A percentile compares a stretch with the other conserved stretches of the same genome.
phyloP scores from a whole-genome alignment of 2,113 vertebrate genomes.

The Asarcornis scutulata region DNA sequence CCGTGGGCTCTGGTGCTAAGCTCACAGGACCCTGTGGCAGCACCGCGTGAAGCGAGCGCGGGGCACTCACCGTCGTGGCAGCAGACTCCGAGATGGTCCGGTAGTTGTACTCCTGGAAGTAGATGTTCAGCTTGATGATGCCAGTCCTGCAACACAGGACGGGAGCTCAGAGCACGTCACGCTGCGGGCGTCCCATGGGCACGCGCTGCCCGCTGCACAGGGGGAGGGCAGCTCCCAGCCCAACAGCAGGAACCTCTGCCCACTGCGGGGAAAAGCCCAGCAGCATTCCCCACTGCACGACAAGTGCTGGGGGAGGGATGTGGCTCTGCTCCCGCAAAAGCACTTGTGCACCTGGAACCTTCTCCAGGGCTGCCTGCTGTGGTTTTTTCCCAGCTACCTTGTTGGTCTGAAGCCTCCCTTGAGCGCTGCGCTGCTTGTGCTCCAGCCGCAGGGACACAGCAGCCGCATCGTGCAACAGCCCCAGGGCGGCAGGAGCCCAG shows the following conservation, averaged over 20 bases:
- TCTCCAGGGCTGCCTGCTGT: background rate
- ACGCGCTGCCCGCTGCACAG: no score
- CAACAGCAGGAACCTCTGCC: rapidly evolving
- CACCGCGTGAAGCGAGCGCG: rapidly evolving
- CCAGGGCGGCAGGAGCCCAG: background rate
- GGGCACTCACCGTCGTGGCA: slow-evolving; percentile 75
- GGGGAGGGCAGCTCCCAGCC: background rate
- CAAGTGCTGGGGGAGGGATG: background rate
- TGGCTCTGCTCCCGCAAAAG: background rate
- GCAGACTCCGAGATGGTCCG: slow-evolving; percentile 78
- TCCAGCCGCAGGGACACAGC: rapidly evolving
- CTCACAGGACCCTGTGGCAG: background rate
- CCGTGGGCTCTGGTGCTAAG: no score
- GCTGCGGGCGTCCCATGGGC: rapidly evolving
- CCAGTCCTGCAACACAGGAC: slow-evolving; percentile 62
- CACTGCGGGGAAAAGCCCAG: background rate
- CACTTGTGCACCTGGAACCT: background rate
- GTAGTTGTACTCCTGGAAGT: slow-evolving; percentile 86
- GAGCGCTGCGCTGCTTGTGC: rapidly evolving
- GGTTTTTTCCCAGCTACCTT: no score
- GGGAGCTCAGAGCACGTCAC: background rate
- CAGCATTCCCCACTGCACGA: no score
- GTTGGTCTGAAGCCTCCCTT: background rate
- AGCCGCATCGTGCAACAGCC: rapidly evolving
- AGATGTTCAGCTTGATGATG: slow-evolving; percentile 83